Base-by-base conservation (phyloP, 2,888 invertebrate genomes). In the Cistogaster globosa region DNA sequence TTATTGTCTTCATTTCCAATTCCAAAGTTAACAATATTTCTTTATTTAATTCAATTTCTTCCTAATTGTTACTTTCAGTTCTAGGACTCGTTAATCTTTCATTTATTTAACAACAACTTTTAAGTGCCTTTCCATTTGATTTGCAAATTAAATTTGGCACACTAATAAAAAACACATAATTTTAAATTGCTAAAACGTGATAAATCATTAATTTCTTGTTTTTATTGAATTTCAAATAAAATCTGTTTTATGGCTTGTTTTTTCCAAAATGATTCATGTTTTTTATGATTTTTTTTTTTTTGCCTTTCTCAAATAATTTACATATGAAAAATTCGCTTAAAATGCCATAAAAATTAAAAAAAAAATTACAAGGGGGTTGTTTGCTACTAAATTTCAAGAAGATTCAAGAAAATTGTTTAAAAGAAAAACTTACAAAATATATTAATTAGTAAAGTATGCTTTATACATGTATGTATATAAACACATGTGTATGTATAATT, bases 181-280 rank as follows among this genome's bases (percentile, higher is more conserved):
- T 72, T 72, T 72, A 80, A 80, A 80, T 80, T 80, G 79, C 62
- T 62, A 69, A 75, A 74, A 84, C 86, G 85, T 87, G 88, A 87
- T 88, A 86, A 87, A 88, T 88, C 87, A 87, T 87, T 71, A 86
- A 88, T 86, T 83, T 81, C 60, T 22, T 22, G 20, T 45, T 77
- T 58, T 18, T 26, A 60, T 48, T 42, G 55, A 75, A 75, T 75
- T 75, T 75, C 53, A 63, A 63, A 78, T 68, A 79, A 79, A 79
- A 79, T 62, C 74, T 78, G 45, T 82, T 80, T 76, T 72, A 71
- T 55, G 65, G 26, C 68, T 60, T 79, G 76, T 84, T 76, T 68
- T 84, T 67, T 22, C 57, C 65, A 83, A 75, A 65, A 76, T 83
- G 74, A 53, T 71, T 77, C 45, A 58, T 69, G 69, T 45, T 42